Conservation (phyloP, 2,113 vertebrate species). For the Lamprotornis superbus region DNA sequence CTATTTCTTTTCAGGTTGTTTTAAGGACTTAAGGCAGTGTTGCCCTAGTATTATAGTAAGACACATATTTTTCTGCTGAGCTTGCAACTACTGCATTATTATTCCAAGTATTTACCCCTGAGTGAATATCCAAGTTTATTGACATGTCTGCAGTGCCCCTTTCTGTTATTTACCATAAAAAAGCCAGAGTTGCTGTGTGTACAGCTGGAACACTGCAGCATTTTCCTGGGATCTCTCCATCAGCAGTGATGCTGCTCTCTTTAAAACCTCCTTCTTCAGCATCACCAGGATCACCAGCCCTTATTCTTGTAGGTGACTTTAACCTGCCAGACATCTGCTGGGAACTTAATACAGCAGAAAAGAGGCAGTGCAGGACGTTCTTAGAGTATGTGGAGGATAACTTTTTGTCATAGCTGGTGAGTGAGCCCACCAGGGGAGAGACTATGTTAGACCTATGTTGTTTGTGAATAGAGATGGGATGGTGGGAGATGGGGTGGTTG, state of each 20-base stretch:
- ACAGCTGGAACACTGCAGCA: too few relatives aligned
- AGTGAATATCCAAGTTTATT: neutral
- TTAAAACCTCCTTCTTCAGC: neutral
- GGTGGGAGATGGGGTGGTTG: neutral
- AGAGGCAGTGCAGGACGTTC: neutral
- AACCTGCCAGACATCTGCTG: neutral
- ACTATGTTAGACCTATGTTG: neutral
- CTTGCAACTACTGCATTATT: neutral
- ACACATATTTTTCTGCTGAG: neutral
- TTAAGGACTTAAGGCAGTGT: neutral
- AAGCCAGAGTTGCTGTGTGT: neutral
- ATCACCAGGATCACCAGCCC: neutral
- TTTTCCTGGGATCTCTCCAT: neutral
- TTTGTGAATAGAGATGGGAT: neutral
- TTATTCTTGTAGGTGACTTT: neutral
- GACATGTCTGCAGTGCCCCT: rapidly evolving
- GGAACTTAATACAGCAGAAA: neutral
- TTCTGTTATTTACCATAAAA: neutral
- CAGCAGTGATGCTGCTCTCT: neutral
- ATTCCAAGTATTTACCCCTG: neutral
- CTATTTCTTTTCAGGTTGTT: neutral
- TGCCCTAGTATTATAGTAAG: neutral
- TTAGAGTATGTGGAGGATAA: neutral
- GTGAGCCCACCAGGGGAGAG: neutral
- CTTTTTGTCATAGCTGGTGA: neutral